Evolutionary conservation across 2,113 vertebrate genomes (phyloP), one percentile per base, ranked within the genome.

Genomic region (Apodemus speciosus): DNA sequence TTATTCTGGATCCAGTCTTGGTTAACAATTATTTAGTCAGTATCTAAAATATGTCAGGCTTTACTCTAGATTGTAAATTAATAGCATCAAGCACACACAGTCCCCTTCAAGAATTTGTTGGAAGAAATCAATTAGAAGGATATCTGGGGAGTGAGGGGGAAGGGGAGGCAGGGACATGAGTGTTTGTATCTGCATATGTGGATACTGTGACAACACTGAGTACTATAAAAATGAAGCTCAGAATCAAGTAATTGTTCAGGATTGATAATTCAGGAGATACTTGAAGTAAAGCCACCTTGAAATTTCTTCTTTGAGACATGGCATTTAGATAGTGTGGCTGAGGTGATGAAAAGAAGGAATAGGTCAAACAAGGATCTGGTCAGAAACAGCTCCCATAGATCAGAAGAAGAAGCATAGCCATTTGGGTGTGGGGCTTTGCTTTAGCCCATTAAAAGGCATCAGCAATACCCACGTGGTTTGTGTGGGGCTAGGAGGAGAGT

Each of bases 61-160:
- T 18, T 64, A n/a, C 73, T 83, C 16, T 51, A 60, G 32, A 35
- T 27, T 21, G 3, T 10, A 72, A 91, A 73, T 46, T 46, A 46
- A 46, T 46, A 46, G 51, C 40, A 68, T 9, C 90, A 21, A 77
- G 25, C 13, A 85, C 9, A 49, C 85, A 1, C 14, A 30, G 18
- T 53, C 38, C 66, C 32, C 53, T 80, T 88, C 35, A 85, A 35
- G 11, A 76, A 79, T 89, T 3, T 66, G 40, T 43, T 71, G 35
- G 20, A 35, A 85, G 13, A 88, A 92, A 90, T 83, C 6, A 94
- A 46, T 62, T 79, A 43, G n/a, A 25, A 75, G 79, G 75, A 40
- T 66, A 64, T 3, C 35, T 64, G 21, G 1, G 0, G 64, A 20
- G 58, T 64, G 60, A 14, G 27, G 66, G 69, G n/a, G 1, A 4